A percentile compares a stretch with the other conserved stretches of the same genome.
Evolutionary conservation across 2,888 invertebrate species (phyloP).

Genomic region (Tanytarsus gracilentus): DNA sequence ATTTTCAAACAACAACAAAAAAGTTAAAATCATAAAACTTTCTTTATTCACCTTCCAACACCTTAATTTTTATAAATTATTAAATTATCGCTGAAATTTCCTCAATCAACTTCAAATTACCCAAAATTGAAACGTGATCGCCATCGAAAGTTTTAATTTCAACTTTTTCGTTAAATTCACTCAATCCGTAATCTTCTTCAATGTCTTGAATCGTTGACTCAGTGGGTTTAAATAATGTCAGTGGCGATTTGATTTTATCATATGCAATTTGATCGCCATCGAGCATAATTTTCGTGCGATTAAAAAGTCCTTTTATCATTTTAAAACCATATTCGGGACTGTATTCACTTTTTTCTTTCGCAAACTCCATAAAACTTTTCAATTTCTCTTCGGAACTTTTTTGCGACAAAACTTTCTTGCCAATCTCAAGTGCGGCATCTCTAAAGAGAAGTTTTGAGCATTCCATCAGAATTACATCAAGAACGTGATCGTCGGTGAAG

Average conservation of each 20-base stretch:
- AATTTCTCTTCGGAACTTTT: not conserved
- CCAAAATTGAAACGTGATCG: not conserved
- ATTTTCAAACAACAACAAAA: too few relatives aligned
- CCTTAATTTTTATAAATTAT: too few relatives aligned
- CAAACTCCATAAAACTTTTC: not conserved
- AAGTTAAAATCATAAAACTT: too few relatives aligned
- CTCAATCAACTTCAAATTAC: too few relatives aligned
- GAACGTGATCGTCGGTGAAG: slow-evolving; percentile 37
- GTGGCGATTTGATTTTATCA: slow-evolving; percentile 46
- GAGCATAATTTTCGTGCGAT: not conserved
- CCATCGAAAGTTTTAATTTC: not conserved
- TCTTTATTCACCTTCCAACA: too few relatives aligned
- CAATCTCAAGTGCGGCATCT: not conserved
- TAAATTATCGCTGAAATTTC: too few relatives aligned
- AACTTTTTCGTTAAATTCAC: slow-evolving; percentile 44
- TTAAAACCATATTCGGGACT: not conserved
- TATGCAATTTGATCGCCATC: not conserved
- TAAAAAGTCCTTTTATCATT: not conserved
- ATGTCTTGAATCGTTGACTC: slow-evolving; percentile 46
- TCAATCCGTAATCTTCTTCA: slow-evolving; percentile 58
- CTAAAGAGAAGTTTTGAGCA: not conserved
- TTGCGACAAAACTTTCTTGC: not conserved
- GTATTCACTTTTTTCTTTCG: not conserved
- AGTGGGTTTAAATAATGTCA: slow-evolving; percentile 56
- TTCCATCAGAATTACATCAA: slow-evolving; percentile 29